phyloP scores from a whole-genome alignment of 2,888 invertebrate species.

The Drosophila kokeensis region DNA sequence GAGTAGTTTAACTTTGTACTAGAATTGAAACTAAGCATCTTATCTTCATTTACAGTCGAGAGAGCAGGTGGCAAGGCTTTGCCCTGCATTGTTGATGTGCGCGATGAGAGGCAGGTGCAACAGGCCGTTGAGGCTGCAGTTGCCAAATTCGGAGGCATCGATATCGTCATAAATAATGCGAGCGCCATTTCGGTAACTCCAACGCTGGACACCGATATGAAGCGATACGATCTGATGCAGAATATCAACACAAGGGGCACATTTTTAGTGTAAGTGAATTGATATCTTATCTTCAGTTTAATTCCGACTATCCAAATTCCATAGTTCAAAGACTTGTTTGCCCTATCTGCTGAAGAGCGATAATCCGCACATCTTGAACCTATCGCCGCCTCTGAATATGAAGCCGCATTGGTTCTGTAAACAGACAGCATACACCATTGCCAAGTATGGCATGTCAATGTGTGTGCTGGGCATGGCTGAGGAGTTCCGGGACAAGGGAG shows the following conservation, averaged over 20 bases:
- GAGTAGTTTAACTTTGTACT: slow-evolving; percentile 39
- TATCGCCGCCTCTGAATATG: slow-evolving; percentile 97
- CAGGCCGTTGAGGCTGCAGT: slow-evolving; percentile 89
- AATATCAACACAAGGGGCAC: slow-evolving; percentile 97
- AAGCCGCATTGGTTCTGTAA: slow-evolving; percentile 93
- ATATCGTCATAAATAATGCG: slow-evolving; percentile 97
- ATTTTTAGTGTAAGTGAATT: slow-evolving; percentile 92
- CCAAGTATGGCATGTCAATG: slow-evolving; percentile 99
- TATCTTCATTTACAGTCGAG: slow-evolving; percentile 87
- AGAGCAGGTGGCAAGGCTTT: slow-evolving; percentile 91
- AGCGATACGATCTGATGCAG: slow-evolving; percentile 98
- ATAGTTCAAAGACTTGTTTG: slow-evolving; percentile 94
- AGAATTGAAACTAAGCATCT: slow-evolving; percentile 20
- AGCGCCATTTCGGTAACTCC: slow-evolving; percentile 95
- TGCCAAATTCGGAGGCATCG: slow-evolving; percentile 95
- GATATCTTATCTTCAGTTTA: neutral
- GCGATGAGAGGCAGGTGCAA: slow-evolving; percentile 89
- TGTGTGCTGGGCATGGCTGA: slow-evolving; percentile 99
- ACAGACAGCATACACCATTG: slow-evolving; percentile 98
- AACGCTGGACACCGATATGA: slow-evolving; percentile 95
- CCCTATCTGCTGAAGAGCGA: slow-evolving; percentile 93
- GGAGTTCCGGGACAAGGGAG: slow-evolving; percentile 92
- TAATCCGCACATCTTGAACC: slow-evolving; percentile 97
- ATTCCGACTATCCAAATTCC: slow-evolving; percentile 49
- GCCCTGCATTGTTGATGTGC: slow-evolving; percentile 92